phyloP scores from a whole-genome alignment of 2,888 invertebrate species.

The Acrocera orbiculus region DNA sequence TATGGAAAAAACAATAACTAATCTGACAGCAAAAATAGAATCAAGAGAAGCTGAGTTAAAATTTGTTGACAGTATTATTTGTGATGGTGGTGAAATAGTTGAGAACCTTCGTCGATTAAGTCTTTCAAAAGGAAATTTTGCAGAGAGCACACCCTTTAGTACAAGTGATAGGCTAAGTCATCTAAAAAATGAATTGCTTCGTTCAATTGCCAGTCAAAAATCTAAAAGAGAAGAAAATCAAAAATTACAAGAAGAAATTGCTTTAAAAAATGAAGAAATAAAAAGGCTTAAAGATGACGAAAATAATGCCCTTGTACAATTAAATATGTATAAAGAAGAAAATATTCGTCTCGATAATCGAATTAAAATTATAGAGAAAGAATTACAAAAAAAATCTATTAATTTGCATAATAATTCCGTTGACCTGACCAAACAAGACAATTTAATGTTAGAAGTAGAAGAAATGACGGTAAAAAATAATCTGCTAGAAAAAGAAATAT shows the following conservation, averaged over 20 bases:
- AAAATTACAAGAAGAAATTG: constrained; percentile 27
- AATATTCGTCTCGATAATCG: constrained; percentile 23
- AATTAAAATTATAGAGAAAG: constrained; percentile 20
- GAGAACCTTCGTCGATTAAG: constrained; percentile 16
- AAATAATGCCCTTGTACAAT: constrained; percentile 21
- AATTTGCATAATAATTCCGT: too few relatives aligned
- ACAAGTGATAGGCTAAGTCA: constrained; percentile 28
- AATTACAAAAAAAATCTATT: constrained; percentile 14
- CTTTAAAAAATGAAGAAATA: constrained; percentile 20
- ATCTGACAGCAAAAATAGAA: constrained; percentile 21
- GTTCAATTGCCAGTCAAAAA: constrained; percentile 31
- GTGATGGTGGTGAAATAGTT: constrained; percentile 17
- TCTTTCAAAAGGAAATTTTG: constrained; percentile 16
- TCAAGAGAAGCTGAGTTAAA: constrained; percentile 25
- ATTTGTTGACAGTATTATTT: constrained; percentile 24
- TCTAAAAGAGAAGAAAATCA: constrained; percentile 35
- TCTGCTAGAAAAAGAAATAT: too few relatives aligned
- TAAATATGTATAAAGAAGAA: constrained; percentile 24
- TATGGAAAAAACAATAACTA: constrained; percentile 23
- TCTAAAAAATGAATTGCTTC: constrained; percentile 32
- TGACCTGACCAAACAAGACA: too few relatives aligned
- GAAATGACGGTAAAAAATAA: too few relatives aligned
- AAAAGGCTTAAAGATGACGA: constrained; percentile 22
- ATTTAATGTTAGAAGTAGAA: too few relatives aligned
- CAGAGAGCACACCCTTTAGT: constrained; percentile 23